A percentile compares a stretch with the other conserved stretches of the same genome.
Conservation (phyloP, 2,113 vertebrate species). For the Myxocyprinus asiaticus region DNA sequence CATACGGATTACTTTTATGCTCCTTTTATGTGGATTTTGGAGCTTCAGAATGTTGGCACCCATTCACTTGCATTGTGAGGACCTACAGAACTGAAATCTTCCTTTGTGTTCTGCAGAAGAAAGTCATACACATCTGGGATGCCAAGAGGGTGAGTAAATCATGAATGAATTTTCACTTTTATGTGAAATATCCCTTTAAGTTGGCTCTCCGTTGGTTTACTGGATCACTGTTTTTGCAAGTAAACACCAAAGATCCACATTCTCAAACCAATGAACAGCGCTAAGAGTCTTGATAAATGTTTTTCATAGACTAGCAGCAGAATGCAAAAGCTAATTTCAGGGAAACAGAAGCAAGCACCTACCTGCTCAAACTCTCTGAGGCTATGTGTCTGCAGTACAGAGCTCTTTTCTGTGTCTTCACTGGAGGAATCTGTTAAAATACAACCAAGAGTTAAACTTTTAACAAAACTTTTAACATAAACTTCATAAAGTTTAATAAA, state of each 20-base stretch:
- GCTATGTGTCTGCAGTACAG: slow-evolving; percentile 81
- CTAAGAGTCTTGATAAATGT: slow-evolving; percentile 2
- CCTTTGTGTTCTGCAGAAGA: too few species aligned
- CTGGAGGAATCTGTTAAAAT: slow-evolving; percentile 74
- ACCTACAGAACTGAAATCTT: too few species aligned
- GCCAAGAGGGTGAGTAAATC: too few species aligned
- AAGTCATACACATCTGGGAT: too few species aligned
- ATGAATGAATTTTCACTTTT: too few species aligned
- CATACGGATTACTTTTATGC: too few species aligned
- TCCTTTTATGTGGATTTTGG: too few species aligned
- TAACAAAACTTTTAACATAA: too few species aligned
- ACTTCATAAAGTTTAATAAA: too few species aligned
- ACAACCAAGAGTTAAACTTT: slow-evolving; percentile 23
- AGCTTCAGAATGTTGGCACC: too few species aligned
- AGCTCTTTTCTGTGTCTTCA: slow-evolving; percentile 67
- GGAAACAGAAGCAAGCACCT: slow-evolving; percentile 46
- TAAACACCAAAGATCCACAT: slow-evolving; percentile 1
- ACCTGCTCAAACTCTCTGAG: slow-evolving; percentile 91
- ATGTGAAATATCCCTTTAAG: too few species aligned
- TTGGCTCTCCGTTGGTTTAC: neutral
- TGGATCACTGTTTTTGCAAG: neutral
- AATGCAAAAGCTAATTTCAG: neutral
- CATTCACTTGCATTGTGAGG: too few species aligned
- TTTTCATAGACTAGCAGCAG: slow-evolving; percentile 1
- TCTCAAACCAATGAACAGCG: neutral